Base-by-base conservation (phyloP, 2,888 invertebrate species). In the Epistrophe eligans region DNA sequence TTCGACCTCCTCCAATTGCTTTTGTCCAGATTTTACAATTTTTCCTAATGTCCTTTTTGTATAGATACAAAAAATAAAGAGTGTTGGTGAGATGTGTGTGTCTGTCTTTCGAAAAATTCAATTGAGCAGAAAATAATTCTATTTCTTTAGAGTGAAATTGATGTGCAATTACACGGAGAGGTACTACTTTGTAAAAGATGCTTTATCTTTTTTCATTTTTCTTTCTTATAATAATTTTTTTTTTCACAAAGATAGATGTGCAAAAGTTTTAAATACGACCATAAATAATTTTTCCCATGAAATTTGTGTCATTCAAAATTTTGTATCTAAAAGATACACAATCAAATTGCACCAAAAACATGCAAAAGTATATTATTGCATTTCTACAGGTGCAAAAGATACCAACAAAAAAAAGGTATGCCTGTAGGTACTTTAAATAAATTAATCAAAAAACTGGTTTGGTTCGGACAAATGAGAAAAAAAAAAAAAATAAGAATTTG, bases 51-150 rank as follows among this genome's bases (percentile, higher is more conserved):
- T 76, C 67, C 81, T 81, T 79, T 74, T 50, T 50, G 40, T 28
- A 55, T 15, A 28, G 24, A 55, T 15, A 15, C 2, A 28, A 2
- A 45, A 45, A 50, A 50, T 11, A 50, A 50, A n/a, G 3, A 35
- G 35, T 38, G 58, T 19, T 60, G 38, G 60, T 38, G 58, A 17
- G 28, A 48, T 10, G 32, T 70, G 17, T 45, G 52, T 67, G 52
- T 58, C 35, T 40, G 38, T 76, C 79, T 76, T 66, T 83, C 11
- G 28, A 67, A 82, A 82, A 79, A 87, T 83, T 83, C 87, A 87
- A 87, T 87, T 83, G 83, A 87, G 87, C 79, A 62, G 87, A 87
- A 87, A 83, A 87, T 87, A 72, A 73, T 83, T 76, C 17, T 60
- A 71, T 82, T 85, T 74, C 52, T 64, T 67, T 15, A 43, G 45